Base-by-base conservation (phyloP, 2,888 invertebrate genomes). In the Leucophora obtusa region DNA sequence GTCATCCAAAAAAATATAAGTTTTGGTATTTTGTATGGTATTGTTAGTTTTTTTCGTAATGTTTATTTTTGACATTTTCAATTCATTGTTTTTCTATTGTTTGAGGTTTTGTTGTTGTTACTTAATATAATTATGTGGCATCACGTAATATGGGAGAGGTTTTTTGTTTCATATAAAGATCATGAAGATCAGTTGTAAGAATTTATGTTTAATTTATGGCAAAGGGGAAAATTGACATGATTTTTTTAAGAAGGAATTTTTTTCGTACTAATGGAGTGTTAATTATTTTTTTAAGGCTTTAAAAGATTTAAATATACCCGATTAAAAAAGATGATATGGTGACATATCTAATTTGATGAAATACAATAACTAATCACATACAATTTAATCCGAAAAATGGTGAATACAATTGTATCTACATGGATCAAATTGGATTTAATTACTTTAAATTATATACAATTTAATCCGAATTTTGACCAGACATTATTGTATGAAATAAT, bases 51-150 rank as follows among this genome's bases (percentile, higher is more conserved):
- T 47, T 47, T 47, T 47, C 43, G n/a, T n/a, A 47, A 47, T 47
- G 43, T 47, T 47, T 47, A 47, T n/a, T n/a, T 47, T 47, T 47
- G 43, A 47, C 43, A 47, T 47, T 47, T 47, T 47, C 4, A 47
- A 47, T 47, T 6, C 43, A 47, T 47, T 66, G 47, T 71, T 71
- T 66, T 68, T 66, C 59, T 66, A 71, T 17, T 7, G 35, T 54
- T 53, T 38, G 15, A 21, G n/a, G 35, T 65, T 65, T 35, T 43
- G 14, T 43, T 47, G 2, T 14, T n/a, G n/a, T 14, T 47, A n/a
- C 43, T 47, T n/a, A 47, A 47, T n/a, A 65, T 60, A 60, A 72
- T 66, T 72, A 62, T 78, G 71, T 78, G 60, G 72, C 60, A 72
- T 28, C 77, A 47, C 66, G 66, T 72, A 35, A 50, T 78, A 60